Evolutionary conservation across 1,140 invertebrate genomes (phyloP).

Genomic region (Sitodiplosis mosellana): DNA sequence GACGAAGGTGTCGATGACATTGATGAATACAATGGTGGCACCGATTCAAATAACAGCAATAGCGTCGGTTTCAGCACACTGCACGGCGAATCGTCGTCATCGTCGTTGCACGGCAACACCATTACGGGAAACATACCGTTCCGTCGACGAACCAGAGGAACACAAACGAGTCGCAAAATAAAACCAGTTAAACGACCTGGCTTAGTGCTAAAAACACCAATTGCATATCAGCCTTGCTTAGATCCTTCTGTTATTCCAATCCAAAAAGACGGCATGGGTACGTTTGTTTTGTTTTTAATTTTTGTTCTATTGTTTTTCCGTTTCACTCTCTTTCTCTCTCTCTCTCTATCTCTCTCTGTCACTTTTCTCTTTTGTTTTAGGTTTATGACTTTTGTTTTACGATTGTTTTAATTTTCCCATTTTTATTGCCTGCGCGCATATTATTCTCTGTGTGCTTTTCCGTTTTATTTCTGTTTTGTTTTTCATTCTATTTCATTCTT

Average conservation of each 20-base stretch:
- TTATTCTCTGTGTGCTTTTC: background rate
- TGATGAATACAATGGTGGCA: conserved; percentile 7
- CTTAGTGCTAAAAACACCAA: conserved; percentile 55
- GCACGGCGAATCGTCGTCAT: conserved; percentile 20
- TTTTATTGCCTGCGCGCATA: too few species aligned
- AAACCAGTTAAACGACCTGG: conserved; percentile 57
- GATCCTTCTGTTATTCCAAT: conserved; percentile 62
- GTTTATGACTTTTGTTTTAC: background rate
- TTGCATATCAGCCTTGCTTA: conserved; percentile 59
- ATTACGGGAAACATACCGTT: conserved; percentile 17
- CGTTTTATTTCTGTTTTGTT: background rate
- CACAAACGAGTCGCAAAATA: conserved; percentile 35
- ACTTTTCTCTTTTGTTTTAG: background rate
- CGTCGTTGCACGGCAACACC: conserved; percentile 17
- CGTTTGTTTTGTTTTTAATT: conserved; percentile 14
- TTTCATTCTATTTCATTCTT: background rate
- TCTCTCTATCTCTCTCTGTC: background rate
- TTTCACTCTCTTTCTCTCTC: background rate
- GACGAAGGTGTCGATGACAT: conserved; percentile 6
- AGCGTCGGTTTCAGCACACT: conserved; percentile 8
- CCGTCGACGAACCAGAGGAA: conserved; percentile 14
- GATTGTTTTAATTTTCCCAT: background rate
- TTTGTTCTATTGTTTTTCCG: conserved; percentile 1
- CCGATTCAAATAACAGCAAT: conserved; percentile 1
- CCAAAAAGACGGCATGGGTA: conserved; percentile 67